Base-by-base conservation (phyloP, 2,888 invertebrate species). In the Augochlorella aurata region DNA sequence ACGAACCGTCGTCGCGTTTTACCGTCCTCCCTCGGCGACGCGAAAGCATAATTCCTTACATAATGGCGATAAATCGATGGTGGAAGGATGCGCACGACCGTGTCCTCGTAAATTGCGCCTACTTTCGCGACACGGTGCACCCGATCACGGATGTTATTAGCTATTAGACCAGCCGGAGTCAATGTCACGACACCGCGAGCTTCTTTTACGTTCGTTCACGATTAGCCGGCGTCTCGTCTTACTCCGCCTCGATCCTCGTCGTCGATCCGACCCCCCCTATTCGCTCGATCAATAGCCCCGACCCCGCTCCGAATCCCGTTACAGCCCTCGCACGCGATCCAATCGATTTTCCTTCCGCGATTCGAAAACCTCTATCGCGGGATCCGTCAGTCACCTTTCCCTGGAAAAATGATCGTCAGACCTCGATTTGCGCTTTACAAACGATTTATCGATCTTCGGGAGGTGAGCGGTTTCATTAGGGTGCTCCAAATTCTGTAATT, bases 261-360 rank as follows among this genome's bases (percentile, higher is more conserved):
- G 65, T 69, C 78, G 75, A 84, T 86, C 67, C 73, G 70, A 74
- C 47, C 47, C 47, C 69, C 83, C 66, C 74, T 69, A 77, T 66
- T 66, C 77, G 72, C 38, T 76, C 84, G 82, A 81, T 89, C 88
- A 81, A 87, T 81, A 82, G 81, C 85, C 81, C 50, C 82, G 84
- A 81, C 85, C 81, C 77, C 77, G 77, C 84, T 78, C 68, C 83
- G 83, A 89, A 88, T 91, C 85, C 90, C 90, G 91, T 91, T 92
- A 91, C 86, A 81, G 84, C 83, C 89, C 86, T 82, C 79, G 87
- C 90, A 87, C 88, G 88, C 90, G 88, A 91, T 90, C 87, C 68
- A 87, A 89, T 89, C 88, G 90, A 89, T 91, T 91, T 90, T 87
- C 89, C 86, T 86, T 90, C 89, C 87, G 86, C 85, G 81, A 81